Evolutionary conservation across 2,797 vertebrate species (phyloP), one percentile per base, ranked within the genome.

Genomic region (Pseudochaenichthys georgianus): DNA sequence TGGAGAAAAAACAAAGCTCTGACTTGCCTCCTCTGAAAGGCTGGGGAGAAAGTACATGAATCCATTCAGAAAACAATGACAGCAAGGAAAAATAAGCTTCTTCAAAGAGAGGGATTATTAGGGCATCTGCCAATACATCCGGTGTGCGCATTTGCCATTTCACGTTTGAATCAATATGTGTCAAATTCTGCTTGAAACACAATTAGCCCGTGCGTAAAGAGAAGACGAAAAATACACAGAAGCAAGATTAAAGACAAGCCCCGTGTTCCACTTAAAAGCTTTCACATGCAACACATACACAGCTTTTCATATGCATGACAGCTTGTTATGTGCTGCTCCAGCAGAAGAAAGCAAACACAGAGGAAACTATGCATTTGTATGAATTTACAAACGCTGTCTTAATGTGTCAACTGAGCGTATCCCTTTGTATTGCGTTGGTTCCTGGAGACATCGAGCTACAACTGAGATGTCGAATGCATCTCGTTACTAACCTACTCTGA

Each of bases 151-250:
- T 90, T 88, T 86, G 64, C 82, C 68, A 73, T 70, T 64, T 69
- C 75, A 87, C 62, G 54, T 88, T 90, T 78, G 48, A 92, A 92
- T 93, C 89, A 90, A 91, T 93, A 91, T n/a, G 46, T 92, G 93
- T 92, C 89, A 93, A 91, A 93, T 88, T 93, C 84, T 23, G 70
- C 89, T 88, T 84, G 85, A 87, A 93, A 89, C 80, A 86, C 91
- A 92, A 93, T 94, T 91, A 94, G 87, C 65, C 77, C 12, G 11
- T 19, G 64, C 81, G 86, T 85, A 73, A 86, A 80, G 70, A 85
- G 83, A 83, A 72, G 50, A 85, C 11, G 3, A 48, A 83, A 78
- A 81, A 82, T 34, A 87, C 73, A 85, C 82, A 85, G 73, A 70
- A 60, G 60, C 63, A 78, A 87, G 87, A 90, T 90, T 89, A 91